Evolutionary conservation across 1,140 invertebrate species (phyloP), one percentile per base, ranked within the genome.

Genomic region (Cherax destructor): DNA sequence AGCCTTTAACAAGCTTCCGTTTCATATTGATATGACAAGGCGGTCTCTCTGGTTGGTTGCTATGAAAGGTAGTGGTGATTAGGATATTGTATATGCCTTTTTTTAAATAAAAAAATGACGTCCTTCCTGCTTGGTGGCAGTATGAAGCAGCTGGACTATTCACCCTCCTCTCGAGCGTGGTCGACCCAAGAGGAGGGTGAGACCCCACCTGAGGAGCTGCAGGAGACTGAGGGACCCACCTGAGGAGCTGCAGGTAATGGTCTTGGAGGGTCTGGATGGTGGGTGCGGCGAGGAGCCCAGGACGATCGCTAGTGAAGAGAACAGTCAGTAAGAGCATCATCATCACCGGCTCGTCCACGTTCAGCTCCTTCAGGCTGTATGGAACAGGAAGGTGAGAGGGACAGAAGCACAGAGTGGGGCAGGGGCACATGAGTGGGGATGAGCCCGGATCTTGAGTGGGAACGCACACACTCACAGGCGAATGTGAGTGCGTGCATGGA

Each of bases 281-380:
- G 3, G 52, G 18, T 0, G 81, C 52, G 5, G 69, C 81, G 52
- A 59, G 49, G 7, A 90, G 69, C 11, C 52, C 50, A 0, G 88
- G 81, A 1, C 81, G 50, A 4, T 90, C 88, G 30, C 88, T 90
- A 30, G 65, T 90, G 81, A 90, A 90, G 65, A 90, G 88, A 0
- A 90, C 88, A 24, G 84, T 83, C 49, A 90, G 80, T 74, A 90
- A 50, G 30, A 90, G 18, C n/a, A 90, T 16, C 88, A 90, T 83
- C 88, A 90, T 76, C 50, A 90, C 88, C 2, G 88, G 80, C 65
- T 90, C 88, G 56, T 90, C 88, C 50, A 90, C 88, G 59, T 78
- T 78, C 16, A 90, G 74, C 4, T 90, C 80, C 81, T 78, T 83
- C 81, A 90, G 72, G 30, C 88, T 90, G 72, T 21, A 50, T 21